Base-by-base conservation (phyloP, 2,888 invertebrate species). In the Himalopsyche anomala region DNA sequence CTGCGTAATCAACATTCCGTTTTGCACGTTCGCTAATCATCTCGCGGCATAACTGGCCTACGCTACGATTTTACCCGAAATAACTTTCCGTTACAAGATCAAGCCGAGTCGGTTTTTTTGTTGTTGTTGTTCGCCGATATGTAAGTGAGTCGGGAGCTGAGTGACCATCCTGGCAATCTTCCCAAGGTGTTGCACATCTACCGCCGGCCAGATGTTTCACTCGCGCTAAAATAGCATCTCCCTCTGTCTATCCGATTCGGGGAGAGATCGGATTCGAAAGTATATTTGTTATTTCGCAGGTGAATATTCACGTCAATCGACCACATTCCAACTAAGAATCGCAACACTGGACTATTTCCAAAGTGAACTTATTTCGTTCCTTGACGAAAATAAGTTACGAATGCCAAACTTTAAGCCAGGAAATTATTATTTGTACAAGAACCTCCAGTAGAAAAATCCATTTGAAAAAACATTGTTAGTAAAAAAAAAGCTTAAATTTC, bases 141-240 rank as follows among this genome's bases (percentile, higher is more conserved):
- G 28, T n/a, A n/a, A 62, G 62, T 62, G 62, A 28, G 62, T 74
- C 36, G 74, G 5, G 36, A 74, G 74, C 62, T 74, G 74, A 74
- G 74, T 36, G 74, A 36, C 74, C 74, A 74, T 74, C 74, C 74
- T 85, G 85, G 85, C 85, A 40, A 36, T 55, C 56, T 85, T 85
- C 85, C 85, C 85, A 85, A 85, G 85, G 85, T 85, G 85, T 85
- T 85, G 83, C 83, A 85, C 85, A 80, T 85, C 80, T 82, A 82
- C 69, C 54, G 79, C 82, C 74, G 74, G 74, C 74, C 74, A 74
- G 74, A 74, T 74, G 74, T 74, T 74, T 74, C 74, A 74, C 74
- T 74, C 74, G 19, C 9, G 15, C 38, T 38, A 74, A 74, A 74
- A 74, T 74, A 74, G 36, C 74, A 36, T 74, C 74, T 15, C 19